Evolutionary conservation across 92 coral and sea anemone genomes (phyloP), one percentile per base, ranked within the genome.

Genomic region (Epizoanthus stellaris): DNA sequence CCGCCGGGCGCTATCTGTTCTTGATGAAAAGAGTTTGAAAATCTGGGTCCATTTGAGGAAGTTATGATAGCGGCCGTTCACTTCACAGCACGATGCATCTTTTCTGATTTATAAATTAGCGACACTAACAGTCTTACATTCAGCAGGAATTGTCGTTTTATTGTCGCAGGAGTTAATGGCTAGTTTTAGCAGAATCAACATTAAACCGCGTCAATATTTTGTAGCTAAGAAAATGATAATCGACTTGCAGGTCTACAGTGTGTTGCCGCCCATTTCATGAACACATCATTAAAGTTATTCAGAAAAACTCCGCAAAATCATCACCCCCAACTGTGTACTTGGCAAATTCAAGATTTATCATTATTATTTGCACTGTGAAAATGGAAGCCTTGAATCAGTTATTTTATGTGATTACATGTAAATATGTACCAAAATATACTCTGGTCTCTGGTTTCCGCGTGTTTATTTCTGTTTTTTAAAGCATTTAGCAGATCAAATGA

Each of bases 21-120:
- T 38, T 6, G 42, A 79, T 79, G 71, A 79, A 79, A 62, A 21
- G 82, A 40, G 59, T 39, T 45, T 64, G 83, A n/a, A 63, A 79
- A 64, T 63, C 71, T 63, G 20, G 47, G 17, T 23, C 73, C 25
- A 70, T 64, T 79, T 79, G 83, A 79, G 83, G 83, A 79, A 79
- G 83, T 79, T 63, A 64, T 79, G 19, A 17, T 59, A 59, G 47
- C 59, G 58, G 53, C 42, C 6, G 14, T 58, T 40, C 60, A 6
- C 15, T 1, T 21, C 83, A 14, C 73, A 20, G 72, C 83, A 63
- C 14, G 83, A 42, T 40, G 11, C 15, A 62, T n/a, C 56, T 14
- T 60, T 76, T 20, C 47, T 63, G 30, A 10, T 62, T 23, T 45
- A 59, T 42, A 30, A 52, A 12, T 13, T 42, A 30, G 38, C 57